Percentiles rank a stretch among this genome's conserved stretches.
These are phyloP conservation scores for Hermaeophaga mercurialis DNA, from an alignment of 2,888 invertebrate species.

Conservation along the genomic window DNA sequence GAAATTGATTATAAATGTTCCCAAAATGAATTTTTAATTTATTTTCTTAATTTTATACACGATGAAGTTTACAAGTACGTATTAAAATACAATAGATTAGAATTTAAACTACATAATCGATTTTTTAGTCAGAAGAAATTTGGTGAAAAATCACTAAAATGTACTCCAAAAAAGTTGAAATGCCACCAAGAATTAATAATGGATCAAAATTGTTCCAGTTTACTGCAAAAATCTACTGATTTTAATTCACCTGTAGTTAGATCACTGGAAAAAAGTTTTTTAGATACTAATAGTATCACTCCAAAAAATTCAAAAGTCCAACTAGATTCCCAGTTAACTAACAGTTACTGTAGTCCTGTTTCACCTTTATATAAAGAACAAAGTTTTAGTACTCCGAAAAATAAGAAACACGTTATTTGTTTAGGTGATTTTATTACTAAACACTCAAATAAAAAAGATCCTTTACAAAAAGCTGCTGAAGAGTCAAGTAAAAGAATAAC, in stretches of 20 bases:
- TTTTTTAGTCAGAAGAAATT: constrained; percentile 32
- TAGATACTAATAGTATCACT: constrained; percentile 32
- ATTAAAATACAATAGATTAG: not conserved
- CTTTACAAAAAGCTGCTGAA: constrained; percentile 12
- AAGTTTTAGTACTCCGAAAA: constrained; percentile 39
- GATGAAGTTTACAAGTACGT: constrained; percentile 48
- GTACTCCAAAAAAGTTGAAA: constrained; percentile 13
- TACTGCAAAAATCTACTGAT: constrained; percentile 8
- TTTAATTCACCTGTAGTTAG: not conserved
- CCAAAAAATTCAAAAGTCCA: constrained; percentile 36
- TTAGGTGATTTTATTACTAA: constrained; percentile 53
- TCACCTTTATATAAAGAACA: constrained; percentile 47
- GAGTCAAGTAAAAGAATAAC: constrained; percentile 43
- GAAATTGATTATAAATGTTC: constrained; percentile 40
- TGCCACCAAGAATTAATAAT: no score
- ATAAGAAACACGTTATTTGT: constrained; percentile 37
- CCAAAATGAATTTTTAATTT: constrained; percentile 50
- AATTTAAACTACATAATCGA: not conserved
- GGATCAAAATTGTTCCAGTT: not conserved
- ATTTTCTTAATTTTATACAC: constrained; percentile 54
- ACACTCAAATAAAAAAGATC: constrained; percentile 44
- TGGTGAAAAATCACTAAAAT: constrained; percentile 7
- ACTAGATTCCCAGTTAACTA: constrained; percentile 28
- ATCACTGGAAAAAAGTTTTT: constrained; percentile 19
- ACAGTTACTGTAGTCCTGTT: constrained; percentile 43